Evolutionary conservation across 1,140 invertebrate species (phyloP).

Genomic region (Anthonomus grandis): DNA sequence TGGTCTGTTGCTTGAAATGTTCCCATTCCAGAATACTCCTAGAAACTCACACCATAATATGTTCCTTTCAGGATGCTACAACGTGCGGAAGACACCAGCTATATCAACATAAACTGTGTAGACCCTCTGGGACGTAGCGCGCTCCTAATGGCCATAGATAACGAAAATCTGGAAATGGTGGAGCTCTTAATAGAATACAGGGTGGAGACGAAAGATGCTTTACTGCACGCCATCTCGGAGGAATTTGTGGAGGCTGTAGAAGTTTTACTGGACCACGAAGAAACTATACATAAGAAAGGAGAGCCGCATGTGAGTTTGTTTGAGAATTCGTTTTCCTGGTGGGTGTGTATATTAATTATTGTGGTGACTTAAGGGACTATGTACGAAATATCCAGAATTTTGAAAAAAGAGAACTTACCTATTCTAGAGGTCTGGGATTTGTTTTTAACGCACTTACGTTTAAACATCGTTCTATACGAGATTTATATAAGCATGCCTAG

Average conservation of each 20-base stretch:
- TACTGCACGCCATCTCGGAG: constrained; percentile 95
- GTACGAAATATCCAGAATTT: too few species aligned
- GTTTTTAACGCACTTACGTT: too few species aligned
- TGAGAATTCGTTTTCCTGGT: background rate
- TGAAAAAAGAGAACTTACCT: too few species aligned
- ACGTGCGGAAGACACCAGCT: constrained; percentile 69
- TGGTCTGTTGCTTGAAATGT: background rate
- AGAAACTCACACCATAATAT: background rate
- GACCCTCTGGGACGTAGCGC: constrained; percentile 91
- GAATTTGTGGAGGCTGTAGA: constrained; percentile 98
- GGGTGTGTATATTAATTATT: too few species aligned
- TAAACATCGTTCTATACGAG: too few species aligned
- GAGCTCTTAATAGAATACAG: constrained; percentile 87
- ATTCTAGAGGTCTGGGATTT: too few species aligned
- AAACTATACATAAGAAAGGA: constrained; percentile 73
- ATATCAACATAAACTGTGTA: constrained; percentile 95
- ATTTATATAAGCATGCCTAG: too few species aligned
- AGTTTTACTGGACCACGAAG: constrained; percentile 89
- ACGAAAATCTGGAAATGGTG: constrained; percentile 99
- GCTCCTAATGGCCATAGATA: constrained; percentile 95
- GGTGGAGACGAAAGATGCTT: constrained; percentile 87
- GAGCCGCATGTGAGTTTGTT: constrained; percentile 70
- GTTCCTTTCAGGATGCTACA: constrained; percentile 66
- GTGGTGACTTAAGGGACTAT: too few species aligned
- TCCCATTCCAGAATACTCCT: background rate